Percentiles rank a stretch among this genome's conserved stretches.
Conservation (phyloP, 2,113 vertebrate genomes). For the Hyla sarda region DNA sequence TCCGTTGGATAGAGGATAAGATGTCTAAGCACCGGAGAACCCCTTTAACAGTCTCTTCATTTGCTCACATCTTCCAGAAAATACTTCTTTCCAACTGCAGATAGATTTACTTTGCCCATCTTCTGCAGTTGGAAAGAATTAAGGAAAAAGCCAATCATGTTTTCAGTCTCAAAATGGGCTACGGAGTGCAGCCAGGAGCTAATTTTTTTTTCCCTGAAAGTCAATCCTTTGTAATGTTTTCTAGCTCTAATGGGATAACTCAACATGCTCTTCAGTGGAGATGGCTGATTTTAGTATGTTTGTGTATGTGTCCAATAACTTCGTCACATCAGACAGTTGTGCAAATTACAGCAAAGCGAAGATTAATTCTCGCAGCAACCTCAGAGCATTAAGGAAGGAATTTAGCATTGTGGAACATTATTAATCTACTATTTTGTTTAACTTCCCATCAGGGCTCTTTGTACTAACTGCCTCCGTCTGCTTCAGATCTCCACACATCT, state of each 20-base stretch:
- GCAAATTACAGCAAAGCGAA: conserved; percentile 71
- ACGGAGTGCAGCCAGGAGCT: conserved; percentile 82
- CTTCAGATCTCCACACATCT: conserved; percentile 51
- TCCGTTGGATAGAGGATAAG: no score
- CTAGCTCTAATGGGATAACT: conserved; percentile 78
- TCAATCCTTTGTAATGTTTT: conserved; percentile 79
- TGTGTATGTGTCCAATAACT: conserved; percentile 65
- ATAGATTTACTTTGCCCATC: conserved; percentile 66
- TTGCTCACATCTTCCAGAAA: neutral
- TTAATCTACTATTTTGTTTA: conserved; percentile 79
- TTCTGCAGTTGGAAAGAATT: conserved; percentile 62
- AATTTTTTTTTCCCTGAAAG: conserved; percentile 83
- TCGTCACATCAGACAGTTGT: conserved; percentile 73
- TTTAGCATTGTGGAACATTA: conserved; percentile 67
- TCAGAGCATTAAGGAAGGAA: conserved; percentile 68
- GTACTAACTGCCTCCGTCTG: neutral
- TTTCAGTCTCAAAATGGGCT: conserved; percentile 81
- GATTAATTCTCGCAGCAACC: conserved; percentile 72
- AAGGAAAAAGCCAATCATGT: conserved; percentile 66
- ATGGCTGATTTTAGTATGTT: conserved; percentile 73
- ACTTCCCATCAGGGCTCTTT: conserved; percentile 69
- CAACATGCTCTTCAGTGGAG: conserved; percentile 71
- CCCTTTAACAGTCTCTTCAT: neutral
- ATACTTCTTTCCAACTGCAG: conserved; percentile 67
- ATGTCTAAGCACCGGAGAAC: no score